Percentiles rank a stretch among this genome's conserved stretches.
Conservation (phyloP, 2,888 invertebrate genomes). For the Phania funesta region DNA sequence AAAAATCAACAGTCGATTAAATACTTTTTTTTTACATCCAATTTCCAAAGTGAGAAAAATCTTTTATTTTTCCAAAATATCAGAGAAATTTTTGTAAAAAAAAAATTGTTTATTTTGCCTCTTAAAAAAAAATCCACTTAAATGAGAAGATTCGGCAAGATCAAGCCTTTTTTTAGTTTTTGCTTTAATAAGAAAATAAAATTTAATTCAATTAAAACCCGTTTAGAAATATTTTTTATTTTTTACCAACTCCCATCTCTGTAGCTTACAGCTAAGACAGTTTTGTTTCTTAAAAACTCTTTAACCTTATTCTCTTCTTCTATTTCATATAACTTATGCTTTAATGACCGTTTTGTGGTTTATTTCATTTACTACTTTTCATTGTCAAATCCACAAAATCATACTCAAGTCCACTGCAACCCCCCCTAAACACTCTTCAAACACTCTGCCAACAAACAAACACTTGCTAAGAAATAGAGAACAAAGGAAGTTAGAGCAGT, state of each 20-base stretch:
- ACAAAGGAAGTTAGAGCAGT: background rate
- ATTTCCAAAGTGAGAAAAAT: too few species aligned
- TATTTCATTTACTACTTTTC: constrained; percentile 56
- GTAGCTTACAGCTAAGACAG: background rate
- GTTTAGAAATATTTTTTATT: background rate
- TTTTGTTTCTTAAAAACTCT: background rate
- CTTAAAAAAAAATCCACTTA: too few species aligned
- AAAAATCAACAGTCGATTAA: too few species aligned
- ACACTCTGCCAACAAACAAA: background rate
- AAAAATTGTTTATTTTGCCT: too few species aligned
- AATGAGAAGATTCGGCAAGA: too few species aligned
- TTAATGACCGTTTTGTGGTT: constrained; percentile 65
- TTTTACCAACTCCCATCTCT: background rate
- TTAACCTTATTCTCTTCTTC: background rate
- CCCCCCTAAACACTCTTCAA: constrained; percentile 12
- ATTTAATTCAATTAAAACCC: too few species aligned
- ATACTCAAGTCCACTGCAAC: constrained; percentile 4
- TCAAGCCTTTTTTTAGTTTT: too few species aligned
- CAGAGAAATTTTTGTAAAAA: too few species aligned
- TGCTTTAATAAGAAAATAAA: too few species aligned
- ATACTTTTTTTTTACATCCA: too few species aligned
- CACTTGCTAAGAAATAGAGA: background rate
- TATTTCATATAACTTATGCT: constrained; percentile 48
- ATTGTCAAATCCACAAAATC: constrained; percentile 19
- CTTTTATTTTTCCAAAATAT: too few species aligned